Conservation (phyloP, 2,797 vertebrate genomes). For the Pipistrellus pygmaeus region DNA sequence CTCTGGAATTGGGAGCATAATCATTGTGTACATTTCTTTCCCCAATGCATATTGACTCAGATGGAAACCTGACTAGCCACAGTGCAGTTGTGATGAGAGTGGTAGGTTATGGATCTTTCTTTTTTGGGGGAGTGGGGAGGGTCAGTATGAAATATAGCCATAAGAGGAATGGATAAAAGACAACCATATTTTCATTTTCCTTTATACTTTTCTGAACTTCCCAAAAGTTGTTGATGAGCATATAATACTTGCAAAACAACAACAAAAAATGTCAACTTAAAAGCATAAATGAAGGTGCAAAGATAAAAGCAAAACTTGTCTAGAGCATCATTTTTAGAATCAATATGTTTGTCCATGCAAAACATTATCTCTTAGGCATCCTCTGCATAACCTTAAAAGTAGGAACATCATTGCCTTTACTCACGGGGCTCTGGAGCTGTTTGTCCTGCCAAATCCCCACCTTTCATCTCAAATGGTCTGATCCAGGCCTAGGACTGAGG, state of each 20-base stretch:
- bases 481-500: neutral
- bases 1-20: neutral
- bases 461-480: neutral
- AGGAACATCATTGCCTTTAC: neutral
- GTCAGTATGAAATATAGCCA: neutral
- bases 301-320: neutral
- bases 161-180: neutral
- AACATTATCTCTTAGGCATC: neutral
- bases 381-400: neutral
- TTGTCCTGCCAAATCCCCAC: neutral
- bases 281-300: neutral
- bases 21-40: neutral
- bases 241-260: neutral
- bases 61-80: neutral
- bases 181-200: neutral
- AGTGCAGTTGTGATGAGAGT: neutral
- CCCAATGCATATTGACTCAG: neutral
- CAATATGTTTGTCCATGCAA: neutral
- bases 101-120: neutral
- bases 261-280: neutral
- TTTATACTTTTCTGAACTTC: neutral
- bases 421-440: neutral
- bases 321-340: neutral
- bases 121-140: fast-evolving
- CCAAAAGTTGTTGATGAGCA: neutral